Conservation (phyloP, 2,797 vertebrate genomes). For the Acipenser oxyrinchus region DNA sequence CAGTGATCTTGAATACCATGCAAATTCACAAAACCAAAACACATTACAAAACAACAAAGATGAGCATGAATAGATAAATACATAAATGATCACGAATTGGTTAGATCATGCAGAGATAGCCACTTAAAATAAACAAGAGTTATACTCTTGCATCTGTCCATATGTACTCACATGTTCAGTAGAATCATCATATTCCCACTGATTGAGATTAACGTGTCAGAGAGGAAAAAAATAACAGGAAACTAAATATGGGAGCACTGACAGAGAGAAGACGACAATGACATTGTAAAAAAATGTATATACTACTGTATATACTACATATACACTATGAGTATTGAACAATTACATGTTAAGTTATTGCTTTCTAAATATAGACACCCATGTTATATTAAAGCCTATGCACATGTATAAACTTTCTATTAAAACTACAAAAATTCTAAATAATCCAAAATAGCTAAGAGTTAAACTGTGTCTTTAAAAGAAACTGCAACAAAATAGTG, state of each 20-base stretch:
- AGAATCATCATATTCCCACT: slow-evolving; percentile 99
- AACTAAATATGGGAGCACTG: slow-evolving; percentile 21
- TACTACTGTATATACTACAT: slow-evolving; percentile 13
- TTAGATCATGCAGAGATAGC: slow-evolving; percentile 2
- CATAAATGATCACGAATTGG: not conserved
- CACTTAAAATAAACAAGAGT: not conserved
- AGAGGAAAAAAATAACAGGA: slow-evolving; percentile 50
- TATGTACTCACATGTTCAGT: slow-evolving; percentile 94
- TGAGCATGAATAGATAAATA: slow-evolving; percentile 11
- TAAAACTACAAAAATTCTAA: too few relatives aligned
- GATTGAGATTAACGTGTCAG: slow-evolving; percentile 60
- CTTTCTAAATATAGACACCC: too few relatives aligned
- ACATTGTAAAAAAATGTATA: slow-evolving; percentile 40
- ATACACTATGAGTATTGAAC: not conserved
- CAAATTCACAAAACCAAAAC: not conserved
- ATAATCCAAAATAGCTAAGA: too few relatives aligned
- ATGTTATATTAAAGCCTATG: too few relatives aligned
- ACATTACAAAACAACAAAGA: not conserved
- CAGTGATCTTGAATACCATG: not conserved
- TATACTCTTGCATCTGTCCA: slow-evolving; percentile 14
- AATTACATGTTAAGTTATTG: too few relatives aligned
- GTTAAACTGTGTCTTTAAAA: too few relatives aligned
- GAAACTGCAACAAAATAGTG: too few relatives aligned
- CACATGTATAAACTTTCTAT: too few relatives aligned
- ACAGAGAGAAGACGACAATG: slow-evolving; percentile 28